Evolutionary conservation across 92 coral and sea anemone species (phyloP), one percentile per base, ranked within the genome.

Genomic region (Blastomussa wellsi): DNA sequence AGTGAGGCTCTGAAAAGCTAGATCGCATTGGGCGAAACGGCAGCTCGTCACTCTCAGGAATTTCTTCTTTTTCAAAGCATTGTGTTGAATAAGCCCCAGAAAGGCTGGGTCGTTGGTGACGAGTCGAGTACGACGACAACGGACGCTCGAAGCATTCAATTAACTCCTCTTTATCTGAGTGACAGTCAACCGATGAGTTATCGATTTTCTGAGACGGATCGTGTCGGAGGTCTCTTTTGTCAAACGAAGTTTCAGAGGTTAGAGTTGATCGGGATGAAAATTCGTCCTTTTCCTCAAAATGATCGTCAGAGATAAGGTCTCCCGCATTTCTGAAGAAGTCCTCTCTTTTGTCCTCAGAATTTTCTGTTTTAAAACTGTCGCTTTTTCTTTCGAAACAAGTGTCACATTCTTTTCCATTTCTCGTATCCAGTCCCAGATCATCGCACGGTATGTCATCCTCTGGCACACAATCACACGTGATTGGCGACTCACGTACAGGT

Each of bases 1-100:
- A 77, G 35, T 91, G 88, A 6, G 94, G 94, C 86, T 91, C 98
- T 44, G 98, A 94, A 66, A 87, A 92, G 73, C 98, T 92, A 16
- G 78, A 79, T 82, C 93, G 75, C 79, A 94, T 71, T 26, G 91
- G 90, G 9, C 92, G 92, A 38, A 81, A 31, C 65, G 49, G 49
- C 49, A 72, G 79, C 41, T 80, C 95, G 71, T 80, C 85, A 55
- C 75, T 74, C 74, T 77, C 89, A 19, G 88, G 86, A 39, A 84
- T 86, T 26, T 85, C 81, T 26, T 85, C 86, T 48, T 83, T 86
- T 59, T 92, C 77, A 20, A 92, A 84, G 79, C 91, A 88, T 65
- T 88, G 87, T 49, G 89, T 84, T 3, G 94, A 91, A 77, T 84
- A 87, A 0, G 86, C 87, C 42, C 91, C 94, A 33, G 94, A 91